A percentile compares a stretch with the other conserved stretches of the same genome.
phyloP scores from a whole-genome alignment of 1,140 invertebrate species.

The Plectus sambesii region DNA sequence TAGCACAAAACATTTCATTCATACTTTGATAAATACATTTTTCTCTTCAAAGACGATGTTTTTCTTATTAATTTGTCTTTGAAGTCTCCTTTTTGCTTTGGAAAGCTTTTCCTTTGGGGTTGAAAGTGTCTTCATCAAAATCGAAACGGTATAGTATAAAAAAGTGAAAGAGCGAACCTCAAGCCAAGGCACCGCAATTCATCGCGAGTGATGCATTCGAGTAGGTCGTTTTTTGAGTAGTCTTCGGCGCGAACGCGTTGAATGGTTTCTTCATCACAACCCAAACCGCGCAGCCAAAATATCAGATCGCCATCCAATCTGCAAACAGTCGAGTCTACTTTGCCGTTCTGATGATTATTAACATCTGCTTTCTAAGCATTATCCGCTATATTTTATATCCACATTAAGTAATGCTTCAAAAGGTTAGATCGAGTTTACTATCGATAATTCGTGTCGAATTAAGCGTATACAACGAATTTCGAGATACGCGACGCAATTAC shows the following conservation, averaged over 20 bases:
- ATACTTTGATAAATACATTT: conserved; percentile 16
- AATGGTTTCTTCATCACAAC: conserved; percentile 27
- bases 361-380: conserved; percentile 28
- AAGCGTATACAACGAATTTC: conserved; percentile 1
- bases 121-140: not conserved
- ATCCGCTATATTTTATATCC: conserved; percentile 1
- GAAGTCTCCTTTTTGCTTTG: not conserved
- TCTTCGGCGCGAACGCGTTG: conserved; percentile 61
- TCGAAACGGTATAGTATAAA: conserved; percentile 10
- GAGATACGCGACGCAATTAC: conserved; percentile 19
- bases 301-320: not conserved
- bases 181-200: conserved; percentile 63
- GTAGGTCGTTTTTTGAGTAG: conserved; percentile 64
- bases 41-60: conserved; percentile 1
- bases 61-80: conserved; percentile 10
- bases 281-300: conserved; percentile 22
- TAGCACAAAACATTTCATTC: conserved; percentile 6
- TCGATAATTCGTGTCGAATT: too few relatives aligned
- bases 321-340: conserved; percentile 29
- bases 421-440: not conserved
- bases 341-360: conserved; percentile 44
- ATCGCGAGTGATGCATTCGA: conserved; percentile 61
- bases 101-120: conserved; percentile 9
- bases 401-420: conserved; percentile 1
- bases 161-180: conserved; percentile 51